Percentiles rank a stretch among this genome's conserved stretches.
These are phyloP conservation scores for Ploceus nigricollis DNA, from an alignment of 2,113 vertebrate genomes.

Conservation along the genomic window DNA sequence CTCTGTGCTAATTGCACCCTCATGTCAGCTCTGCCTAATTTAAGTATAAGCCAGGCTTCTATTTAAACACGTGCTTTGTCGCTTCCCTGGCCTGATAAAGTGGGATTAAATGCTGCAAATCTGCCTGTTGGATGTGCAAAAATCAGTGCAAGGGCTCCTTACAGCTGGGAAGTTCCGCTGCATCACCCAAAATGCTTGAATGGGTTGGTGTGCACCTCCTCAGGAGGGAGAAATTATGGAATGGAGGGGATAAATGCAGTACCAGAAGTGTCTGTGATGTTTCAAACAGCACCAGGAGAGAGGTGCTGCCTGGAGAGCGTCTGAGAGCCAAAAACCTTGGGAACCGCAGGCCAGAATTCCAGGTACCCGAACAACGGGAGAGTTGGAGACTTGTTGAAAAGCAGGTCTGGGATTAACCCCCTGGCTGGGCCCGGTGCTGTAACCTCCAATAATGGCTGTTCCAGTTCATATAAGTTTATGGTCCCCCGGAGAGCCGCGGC, in stretches of 20 bases:
- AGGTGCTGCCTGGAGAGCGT: rapidly evolving
- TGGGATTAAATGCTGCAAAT: neutral
- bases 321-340: neutral
- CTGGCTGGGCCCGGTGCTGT: neutral
- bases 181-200: neutral
- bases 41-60: neutral
- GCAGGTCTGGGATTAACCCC: neutral
- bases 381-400: neutral
- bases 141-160: neutral
- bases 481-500: neutral
- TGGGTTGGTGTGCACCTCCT: neutral
- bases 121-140: neutral
- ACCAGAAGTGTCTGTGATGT: neutral
- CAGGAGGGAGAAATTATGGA: neutral
- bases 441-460: neutral
- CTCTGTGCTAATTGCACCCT: neutral
- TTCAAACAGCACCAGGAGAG: neutral
- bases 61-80: neutral
- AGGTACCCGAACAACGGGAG: neutral
- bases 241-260: neutral
- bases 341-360: rapidly evolving
- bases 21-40: neutral
- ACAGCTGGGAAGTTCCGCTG: neutral
- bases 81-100: neutral
- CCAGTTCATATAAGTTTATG: neutral